A percentile compares a stretch with the other conserved stretches of the same genome.
Conservation (phyloP, 2,888 invertebrate genomes). For the Mantis religiosa region DNA sequence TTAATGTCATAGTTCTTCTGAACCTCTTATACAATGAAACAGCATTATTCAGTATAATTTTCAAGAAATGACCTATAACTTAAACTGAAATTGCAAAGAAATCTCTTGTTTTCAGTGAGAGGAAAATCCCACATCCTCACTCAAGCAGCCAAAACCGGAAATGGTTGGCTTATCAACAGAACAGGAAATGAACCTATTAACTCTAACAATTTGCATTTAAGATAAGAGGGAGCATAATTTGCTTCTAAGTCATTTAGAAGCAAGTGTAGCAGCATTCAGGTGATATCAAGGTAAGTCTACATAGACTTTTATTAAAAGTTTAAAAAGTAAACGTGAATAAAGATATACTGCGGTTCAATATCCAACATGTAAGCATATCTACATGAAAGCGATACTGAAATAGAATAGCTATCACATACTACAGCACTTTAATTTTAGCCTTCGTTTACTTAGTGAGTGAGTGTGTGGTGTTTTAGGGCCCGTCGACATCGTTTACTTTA, state of each 20-base stretch:
- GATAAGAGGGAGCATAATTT: not conserved
- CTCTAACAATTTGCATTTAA: not conserved
- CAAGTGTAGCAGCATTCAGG: not conserved
- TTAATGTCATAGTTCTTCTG: no score
- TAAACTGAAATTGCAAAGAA: not conserved
- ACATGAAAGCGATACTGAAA: no score
- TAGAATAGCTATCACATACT: no score
- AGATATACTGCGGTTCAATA: no score
- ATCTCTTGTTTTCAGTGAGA: not conserved
- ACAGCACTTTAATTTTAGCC: no score
- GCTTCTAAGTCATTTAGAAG: not conserved
- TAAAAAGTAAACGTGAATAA: no score
- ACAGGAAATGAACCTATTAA: not conserved
- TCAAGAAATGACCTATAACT: not conserved
- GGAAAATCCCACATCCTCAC: not conserved
- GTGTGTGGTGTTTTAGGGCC: no score
- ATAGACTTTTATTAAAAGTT: no score
- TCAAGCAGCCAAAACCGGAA: not conserved
- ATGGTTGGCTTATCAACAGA: not conserved
- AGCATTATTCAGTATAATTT: not conserved
- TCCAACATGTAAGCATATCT: no score
- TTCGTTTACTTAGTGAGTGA: no score
- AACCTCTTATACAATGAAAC: no score
- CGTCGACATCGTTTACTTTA: no score
- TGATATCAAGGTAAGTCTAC: not conserved